A percentile compares a stretch with the other conserved stretches of the same genome.
Conservation (phyloP, 2,797 vertebrate species). For the Molothrus ater region DNA sequence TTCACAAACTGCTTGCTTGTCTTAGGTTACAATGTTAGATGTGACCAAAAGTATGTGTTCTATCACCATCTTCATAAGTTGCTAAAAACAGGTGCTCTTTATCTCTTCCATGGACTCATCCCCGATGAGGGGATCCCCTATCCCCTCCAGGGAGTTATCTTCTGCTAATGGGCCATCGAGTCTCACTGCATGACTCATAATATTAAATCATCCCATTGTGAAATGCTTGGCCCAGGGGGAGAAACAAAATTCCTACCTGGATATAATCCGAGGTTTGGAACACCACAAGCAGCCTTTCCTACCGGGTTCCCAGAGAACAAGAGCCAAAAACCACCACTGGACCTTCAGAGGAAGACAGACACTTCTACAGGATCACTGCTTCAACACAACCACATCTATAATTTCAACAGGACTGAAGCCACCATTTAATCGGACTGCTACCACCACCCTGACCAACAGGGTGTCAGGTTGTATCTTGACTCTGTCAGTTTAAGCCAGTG, state of each 20-base stretch:
- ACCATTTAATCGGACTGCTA: background rate
- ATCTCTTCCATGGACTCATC: background rate
- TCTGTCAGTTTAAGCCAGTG: background rate
- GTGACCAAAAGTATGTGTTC: background rate
- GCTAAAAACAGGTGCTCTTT: background rate
- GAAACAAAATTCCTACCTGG: background rate
- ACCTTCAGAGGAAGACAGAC: background rate
- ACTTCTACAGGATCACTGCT: background rate
- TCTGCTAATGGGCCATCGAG: background rate
- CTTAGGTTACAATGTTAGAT: background rate
- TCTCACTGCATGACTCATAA: background rate
- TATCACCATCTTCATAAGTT: background rate
- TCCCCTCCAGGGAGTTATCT: fast-evolving
- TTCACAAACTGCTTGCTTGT: background rate
- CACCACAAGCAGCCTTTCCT: background rate
- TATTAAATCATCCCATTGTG: background rate
- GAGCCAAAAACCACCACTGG: background rate
- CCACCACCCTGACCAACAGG: background rate
- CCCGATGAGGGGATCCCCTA: background rate
- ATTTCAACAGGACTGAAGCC: background rate
- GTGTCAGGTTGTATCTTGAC: background rate
- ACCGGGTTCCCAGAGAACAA: background rate
- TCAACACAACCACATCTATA: background rate
- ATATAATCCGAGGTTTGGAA: background rate
- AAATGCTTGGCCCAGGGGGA: background rate